A percentile compares a stretch with the other conserved stretches of the same genome.
Conservation (phyloP, 2,888 invertebrate species). For the Aromia moschata region DNA sequence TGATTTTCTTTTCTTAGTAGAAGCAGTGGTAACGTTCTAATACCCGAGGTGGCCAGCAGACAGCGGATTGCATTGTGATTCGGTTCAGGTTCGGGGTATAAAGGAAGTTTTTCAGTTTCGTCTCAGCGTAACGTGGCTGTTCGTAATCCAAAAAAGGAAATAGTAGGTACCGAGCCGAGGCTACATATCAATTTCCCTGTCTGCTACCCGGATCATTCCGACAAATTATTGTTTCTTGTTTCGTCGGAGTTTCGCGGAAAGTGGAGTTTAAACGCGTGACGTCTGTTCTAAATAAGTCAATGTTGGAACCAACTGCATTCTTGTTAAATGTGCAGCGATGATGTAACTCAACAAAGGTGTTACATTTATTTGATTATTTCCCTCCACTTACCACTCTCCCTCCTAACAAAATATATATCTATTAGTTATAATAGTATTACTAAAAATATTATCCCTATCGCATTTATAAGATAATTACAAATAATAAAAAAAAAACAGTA, state of each 20-base stretch:
- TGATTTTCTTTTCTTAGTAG: too few species aligned
- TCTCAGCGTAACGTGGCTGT: conserved; percentile 16
- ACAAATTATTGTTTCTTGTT: conserved; percentile 37
- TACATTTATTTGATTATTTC: too few species aligned
- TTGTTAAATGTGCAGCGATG: too few species aligned
- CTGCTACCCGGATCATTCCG: conserved; percentile 36
- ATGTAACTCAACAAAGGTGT: too few species aligned
- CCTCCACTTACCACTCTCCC: too few species aligned
- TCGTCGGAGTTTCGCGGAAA: conserved; percentile 27
- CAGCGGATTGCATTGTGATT: conserved; percentile 38
- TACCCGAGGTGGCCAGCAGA: too few species aligned
- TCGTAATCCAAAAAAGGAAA: conserved; percentile 9
- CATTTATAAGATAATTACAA: too few species aligned
- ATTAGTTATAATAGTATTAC: too few species aligned
- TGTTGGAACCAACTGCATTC: background rate
- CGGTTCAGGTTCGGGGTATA: conserved; percentile 26
- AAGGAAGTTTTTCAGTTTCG: conserved; percentile 30
- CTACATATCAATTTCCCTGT: conserved; percentile 40
- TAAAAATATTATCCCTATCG: too few species aligned
- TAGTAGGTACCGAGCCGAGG: conserved; percentile 17
- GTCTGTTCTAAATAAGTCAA: conserved; percentile 5
- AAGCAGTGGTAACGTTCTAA: too few species aligned
- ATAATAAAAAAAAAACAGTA: too few species aligned
- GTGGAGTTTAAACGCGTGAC: conserved; percentile 32
- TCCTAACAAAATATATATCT: too few species aligned